These are phyloP conservation scores for Aegithalos caudatus DNA, from an alignment of 2,113 vertebrate genomes.

Conservation along the genomic window DNA sequence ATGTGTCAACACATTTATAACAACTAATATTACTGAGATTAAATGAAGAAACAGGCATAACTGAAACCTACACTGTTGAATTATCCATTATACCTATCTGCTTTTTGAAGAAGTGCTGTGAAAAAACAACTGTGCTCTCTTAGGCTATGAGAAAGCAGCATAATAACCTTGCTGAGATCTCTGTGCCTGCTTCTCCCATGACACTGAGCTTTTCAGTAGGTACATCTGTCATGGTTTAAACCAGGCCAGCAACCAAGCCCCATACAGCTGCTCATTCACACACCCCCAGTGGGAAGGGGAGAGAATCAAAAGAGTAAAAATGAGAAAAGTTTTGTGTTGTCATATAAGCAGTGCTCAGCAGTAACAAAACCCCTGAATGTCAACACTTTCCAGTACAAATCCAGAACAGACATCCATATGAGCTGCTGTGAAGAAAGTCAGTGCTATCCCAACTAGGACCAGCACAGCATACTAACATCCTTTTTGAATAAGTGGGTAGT, in stretches of 20 bases:
- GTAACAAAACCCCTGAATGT: fast-evolving
- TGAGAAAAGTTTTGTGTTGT: neutral
- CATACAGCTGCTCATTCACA: fast-evolving
- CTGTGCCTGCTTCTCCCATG: neutral
- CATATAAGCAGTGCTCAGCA: too few species aligned
- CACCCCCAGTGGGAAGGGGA: neutral
- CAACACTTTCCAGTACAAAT: neutral
- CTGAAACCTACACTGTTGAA: neutral
- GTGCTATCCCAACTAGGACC: neutral
- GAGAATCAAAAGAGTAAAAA: neutral
- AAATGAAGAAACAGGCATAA: neutral
- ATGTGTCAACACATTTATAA: neutral
- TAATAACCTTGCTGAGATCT: neutral
- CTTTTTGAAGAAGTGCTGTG: neutral
- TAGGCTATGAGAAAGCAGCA: neutral
- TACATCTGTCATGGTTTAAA: neutral
- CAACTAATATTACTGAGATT: neutral
- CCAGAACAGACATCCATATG: neutral
- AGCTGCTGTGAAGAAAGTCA: neutral
- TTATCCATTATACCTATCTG: neutral
- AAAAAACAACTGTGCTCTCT: neutral
- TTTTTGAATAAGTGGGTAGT: neutral
- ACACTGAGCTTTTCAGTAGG: neutral
- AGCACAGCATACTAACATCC: neutral
- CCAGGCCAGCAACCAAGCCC: neutral